Evolutionary conservation across 2,888 invertebrate genomes (phyloP).

Genomic region (Sminthurinus aureus): DNA sequence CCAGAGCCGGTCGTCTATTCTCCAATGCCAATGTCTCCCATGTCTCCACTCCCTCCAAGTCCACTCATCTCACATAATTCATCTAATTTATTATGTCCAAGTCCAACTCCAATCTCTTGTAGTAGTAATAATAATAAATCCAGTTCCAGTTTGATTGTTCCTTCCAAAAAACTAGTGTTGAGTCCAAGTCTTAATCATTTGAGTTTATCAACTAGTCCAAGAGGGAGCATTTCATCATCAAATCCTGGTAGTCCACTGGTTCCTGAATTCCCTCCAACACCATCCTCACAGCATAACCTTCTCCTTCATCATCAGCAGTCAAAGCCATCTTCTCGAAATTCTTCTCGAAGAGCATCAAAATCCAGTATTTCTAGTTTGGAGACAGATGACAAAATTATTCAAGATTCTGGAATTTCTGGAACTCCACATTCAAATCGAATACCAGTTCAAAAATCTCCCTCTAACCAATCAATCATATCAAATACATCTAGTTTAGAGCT

Average conservation of each 20-base stretch:
- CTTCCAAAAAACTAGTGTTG: conserved; percentile 41
- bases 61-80: neutral
- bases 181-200: conserved; percentile 45
- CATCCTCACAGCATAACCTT: no score
- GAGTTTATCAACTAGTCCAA: conserved; percentile 38
- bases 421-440: neutral
- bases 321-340: conserved; percentile 5
- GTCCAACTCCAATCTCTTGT: neutral
- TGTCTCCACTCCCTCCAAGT: conserved; percentile 44
- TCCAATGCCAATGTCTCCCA: conserved; percentile 57
- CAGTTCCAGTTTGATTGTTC: conserved; percentile 16
- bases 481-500: neutral
- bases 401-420: neutral
- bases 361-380: conserved; percentile 47
- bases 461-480: conserved; percentile 15
- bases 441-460: neutral
- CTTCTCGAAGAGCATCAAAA: conserved; percentile 44
- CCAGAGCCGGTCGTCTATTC: conserved; percentile 53
- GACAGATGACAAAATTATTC: conserved; percentile 10
- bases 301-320: neutral
- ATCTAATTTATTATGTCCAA: neutral
- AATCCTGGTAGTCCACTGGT: conserved; percentile 46
- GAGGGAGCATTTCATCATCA: conserved; percentile 43
- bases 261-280: conserved; percentile 12
- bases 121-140: conserved; percentile 18